Evolutionary conservation across 1,140 invertebrate species (phyloP).

Genomic region (Cydia strobilella): DNA sequence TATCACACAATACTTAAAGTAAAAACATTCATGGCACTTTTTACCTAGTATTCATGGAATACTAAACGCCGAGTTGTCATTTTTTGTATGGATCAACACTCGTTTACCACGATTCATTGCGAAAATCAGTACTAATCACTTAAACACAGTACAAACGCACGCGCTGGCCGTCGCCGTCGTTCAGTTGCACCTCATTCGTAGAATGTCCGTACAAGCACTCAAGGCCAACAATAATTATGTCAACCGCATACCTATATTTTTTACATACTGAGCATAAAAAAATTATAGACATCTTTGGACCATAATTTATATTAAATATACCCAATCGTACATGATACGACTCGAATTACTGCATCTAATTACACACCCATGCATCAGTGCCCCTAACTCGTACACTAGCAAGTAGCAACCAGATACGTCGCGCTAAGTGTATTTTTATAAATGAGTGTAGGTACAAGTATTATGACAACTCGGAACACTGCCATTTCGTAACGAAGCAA

Average conservation of each 20-base stretch:
- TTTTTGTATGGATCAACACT: background rate
- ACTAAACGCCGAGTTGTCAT: background rate
- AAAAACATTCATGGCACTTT: too few relatives aligned
- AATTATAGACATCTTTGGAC: constrained; percentile 18
- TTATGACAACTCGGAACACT: too few relatives aligned
- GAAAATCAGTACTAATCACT: background rate
- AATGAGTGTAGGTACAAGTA: background rate
- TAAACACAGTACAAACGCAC: too few relatives aligned
- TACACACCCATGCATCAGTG: constrained; percentile 19
- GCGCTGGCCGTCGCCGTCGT: background rate
- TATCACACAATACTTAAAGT: too few relatives aligned
- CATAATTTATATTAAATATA: constrained; percentile 24
- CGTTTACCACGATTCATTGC: background rate
- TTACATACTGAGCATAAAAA: constrained; percentile 3
- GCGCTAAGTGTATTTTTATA: background rate
- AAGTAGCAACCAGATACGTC: background rate
- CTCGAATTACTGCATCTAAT: constrained; percentile 25
- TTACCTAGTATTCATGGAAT: too few relatives aligned
- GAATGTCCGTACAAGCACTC: background rate
- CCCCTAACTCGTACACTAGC: constrained; percentile 1
- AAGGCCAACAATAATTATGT: constrained; percentile 26
- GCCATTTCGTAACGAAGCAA: too few relatives aligned
- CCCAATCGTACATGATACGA: constrained; percentile 18
- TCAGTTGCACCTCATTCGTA: constrained; percentile 7
- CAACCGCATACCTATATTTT: constrained; percentile 29